phyloP scores from a whole-genome alignment of 2,888 invertebrate genomes.

The Mythimna ferrago region DNA sequence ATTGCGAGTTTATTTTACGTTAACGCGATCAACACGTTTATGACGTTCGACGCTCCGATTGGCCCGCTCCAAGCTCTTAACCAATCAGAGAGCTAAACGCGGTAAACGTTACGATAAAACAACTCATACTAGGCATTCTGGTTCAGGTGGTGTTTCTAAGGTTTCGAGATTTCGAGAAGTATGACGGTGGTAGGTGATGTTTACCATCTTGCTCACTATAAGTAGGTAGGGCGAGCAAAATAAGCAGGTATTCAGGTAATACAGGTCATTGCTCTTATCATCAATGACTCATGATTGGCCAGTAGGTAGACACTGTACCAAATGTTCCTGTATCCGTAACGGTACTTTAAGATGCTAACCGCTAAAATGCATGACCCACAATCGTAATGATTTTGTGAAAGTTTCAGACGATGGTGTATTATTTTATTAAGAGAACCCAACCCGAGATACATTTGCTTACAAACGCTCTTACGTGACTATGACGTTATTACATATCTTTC shows the following conservation, averaged over 20 bases:
- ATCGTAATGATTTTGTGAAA: conserved; percentile 50
- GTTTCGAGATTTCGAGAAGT: background rate
- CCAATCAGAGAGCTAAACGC: too few species aligned
- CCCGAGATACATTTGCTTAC: too few species aligned
- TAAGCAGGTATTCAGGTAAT: background rate
- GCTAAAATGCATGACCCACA: conserved; percentile 49
- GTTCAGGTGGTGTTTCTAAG: background rate
- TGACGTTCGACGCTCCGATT: too few species aligned
- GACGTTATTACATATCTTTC: too few species aligned
- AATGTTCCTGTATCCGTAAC: conserved; percentile 44
- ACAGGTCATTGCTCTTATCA: conserved; percentile 52
- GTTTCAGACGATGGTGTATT: conserved; percentile 42
- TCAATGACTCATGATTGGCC: conserved; percentile 48
- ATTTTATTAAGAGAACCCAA: conserved; percentile 6
- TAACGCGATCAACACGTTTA: too few species aligned
- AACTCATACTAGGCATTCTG: too few species aligned
- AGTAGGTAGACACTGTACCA: conserved; percentile 37
- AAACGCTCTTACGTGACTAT: too few species aligned
- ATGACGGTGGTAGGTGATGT: background rate
- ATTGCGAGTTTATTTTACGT: too few species aligned
- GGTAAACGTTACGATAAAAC: too few species aligned
- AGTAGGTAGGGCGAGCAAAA: background rate
- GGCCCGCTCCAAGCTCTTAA: too few species aligned
- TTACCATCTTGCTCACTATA: background rate
- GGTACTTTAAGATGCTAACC: conserved; percentile 55